Conservation (phyloP, 2,888 invertebrate genomes). For the Hirudinaria manillensis region DNA sequence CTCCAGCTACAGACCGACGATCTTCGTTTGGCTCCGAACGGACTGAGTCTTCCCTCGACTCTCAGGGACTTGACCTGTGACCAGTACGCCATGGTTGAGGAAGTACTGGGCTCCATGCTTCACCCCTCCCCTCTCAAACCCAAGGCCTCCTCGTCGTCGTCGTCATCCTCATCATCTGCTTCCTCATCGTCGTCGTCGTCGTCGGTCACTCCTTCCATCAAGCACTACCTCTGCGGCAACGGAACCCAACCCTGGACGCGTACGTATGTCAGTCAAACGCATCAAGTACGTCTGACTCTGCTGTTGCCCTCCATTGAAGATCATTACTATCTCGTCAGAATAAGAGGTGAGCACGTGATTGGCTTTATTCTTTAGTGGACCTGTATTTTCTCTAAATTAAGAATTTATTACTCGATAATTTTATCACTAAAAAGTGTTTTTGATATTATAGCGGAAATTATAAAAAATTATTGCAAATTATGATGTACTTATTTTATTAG, state of each 20-base stretch:
- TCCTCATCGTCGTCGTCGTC: not conserved
- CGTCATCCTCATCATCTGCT: not conserved
- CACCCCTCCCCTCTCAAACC: not conserved
- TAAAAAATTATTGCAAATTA: too few relatives aligned
- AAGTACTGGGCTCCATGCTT: not conserved
- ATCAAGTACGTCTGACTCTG: not conserved
- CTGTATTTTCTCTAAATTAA: too few relatives aligned
- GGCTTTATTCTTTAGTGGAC: too few relatives aligned
- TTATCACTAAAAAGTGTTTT: too few relatives aligned
- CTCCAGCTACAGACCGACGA: not conserved
- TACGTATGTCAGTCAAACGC: not conserved
- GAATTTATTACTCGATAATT: too few relatives aligned
- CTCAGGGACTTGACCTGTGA: not conserved
- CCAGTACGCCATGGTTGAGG: slow-evolving; percentile 1
- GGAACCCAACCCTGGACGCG: not conserved
- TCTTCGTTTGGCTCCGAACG: not conserved
- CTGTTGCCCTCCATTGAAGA: slow-evolving; percentile 3
- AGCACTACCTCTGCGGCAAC: not conserved
- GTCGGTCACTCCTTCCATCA: not conserved
- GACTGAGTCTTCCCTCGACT: not conserved
- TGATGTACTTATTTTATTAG: too few relatives aligned
- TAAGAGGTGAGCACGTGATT: not conserved
- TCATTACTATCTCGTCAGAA: slow-evolving; percentile 5
- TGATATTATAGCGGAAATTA: too few relatives aligned
- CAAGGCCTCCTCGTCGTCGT: not conserved